Base-by-base conservation (phyloP, 2,797 vertebrate species). In the Danio jaintianensis region DNA sequence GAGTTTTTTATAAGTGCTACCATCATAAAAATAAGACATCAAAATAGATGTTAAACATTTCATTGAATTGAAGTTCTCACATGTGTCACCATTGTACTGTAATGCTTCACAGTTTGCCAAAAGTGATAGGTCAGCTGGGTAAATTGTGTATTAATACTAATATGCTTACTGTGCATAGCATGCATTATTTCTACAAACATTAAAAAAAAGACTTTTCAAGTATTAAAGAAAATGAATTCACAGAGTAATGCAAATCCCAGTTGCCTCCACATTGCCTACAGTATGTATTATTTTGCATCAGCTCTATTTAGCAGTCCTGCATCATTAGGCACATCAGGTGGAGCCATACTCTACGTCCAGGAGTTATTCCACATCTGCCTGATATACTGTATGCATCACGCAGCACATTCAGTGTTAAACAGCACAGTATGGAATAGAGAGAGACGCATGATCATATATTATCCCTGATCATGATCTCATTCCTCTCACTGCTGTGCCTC, bases 401-500 rank as follows among this genome's bases (percentile, higher is more conserved):
- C 5, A 38, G 20, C n/a, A 5, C 68, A 62, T 71, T 79, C 56
- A 53, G 29, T 62, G 66, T 79, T 58, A 71, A 71, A 53, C 56
- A 53, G 68, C 50, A 40, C 12, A 73, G 58, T 53, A 72, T 50
- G 6, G 15, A 71, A 62, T 13, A 47, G 22, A 20, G n/a, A 47
- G 42, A 80, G 36, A 70, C 13, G 40, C 5, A n/a, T 62, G 56
- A 79, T 53, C 56, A 47, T 72, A 72, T 47, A 56, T 66, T 63
- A 69, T 69, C 18, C 20, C 13, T 29, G 38, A 48, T 73, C 16
- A 67, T 82, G 63, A 81, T 67, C 66, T 79, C 76, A 75, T 74
- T 68, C 71, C 66, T 55, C 59, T 64, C 10, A 58, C 36, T 78
- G 7, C 56, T 52, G 66, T 72, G 48, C 53, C 80, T 77, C 45